Evolutionary conservation across 23 tunicate genomes (phyloP).

Genomic region (Halocynthia roretzi): DNA sequence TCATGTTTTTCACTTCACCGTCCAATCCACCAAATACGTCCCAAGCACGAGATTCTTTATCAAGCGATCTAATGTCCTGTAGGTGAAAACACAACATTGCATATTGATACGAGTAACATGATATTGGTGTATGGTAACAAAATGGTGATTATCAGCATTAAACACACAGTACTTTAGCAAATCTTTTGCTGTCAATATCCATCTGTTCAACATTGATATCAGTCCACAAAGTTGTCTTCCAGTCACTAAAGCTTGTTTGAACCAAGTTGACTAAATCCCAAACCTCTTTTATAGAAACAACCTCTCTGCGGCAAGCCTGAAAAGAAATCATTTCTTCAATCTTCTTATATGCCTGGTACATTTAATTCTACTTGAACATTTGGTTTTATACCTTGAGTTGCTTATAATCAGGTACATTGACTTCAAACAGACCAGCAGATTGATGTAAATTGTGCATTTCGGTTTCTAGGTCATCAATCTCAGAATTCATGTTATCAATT

Average conservation of each 20-base stretch:
- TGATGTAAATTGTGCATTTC: conserved; percentile 62
- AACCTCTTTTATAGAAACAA: conserved; percentile 70
- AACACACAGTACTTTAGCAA: conserved; percentile 65
- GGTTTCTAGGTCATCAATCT: conserved; percentile 42
- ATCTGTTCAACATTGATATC: conserved; percentile 98
- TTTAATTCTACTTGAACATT: background rate
- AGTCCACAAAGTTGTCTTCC: conserved; percentile 93
- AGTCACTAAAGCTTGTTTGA: conserved; percentile 63
- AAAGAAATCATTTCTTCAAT: background rate
- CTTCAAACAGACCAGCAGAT: conserved; percentile 89
- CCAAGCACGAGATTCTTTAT: conserved; percentile 95
- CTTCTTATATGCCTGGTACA: background rate
- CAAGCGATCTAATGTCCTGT: conserved; percentile 83
- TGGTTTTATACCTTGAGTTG: conserved; percentile 66
- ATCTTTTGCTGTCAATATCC: conserved; percentile 91
- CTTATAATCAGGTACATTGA: conserved; percentile 84
- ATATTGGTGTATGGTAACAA: background rate
- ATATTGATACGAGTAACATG: background rate
- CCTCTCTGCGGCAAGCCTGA: conserved; percentile 87
- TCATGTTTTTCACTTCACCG: conserved; percentile 85
- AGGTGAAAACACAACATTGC: background rate
- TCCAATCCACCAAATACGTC: conserved; percentile 94
- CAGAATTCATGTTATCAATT: conserved; percentile 56
- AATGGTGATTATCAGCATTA: background rate
- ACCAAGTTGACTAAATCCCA: conserved; percentile 92